phyloP scores from a whole-genome alignment of 2,113 vertebrate genomes.

The Apteryx owenii region DNA sequence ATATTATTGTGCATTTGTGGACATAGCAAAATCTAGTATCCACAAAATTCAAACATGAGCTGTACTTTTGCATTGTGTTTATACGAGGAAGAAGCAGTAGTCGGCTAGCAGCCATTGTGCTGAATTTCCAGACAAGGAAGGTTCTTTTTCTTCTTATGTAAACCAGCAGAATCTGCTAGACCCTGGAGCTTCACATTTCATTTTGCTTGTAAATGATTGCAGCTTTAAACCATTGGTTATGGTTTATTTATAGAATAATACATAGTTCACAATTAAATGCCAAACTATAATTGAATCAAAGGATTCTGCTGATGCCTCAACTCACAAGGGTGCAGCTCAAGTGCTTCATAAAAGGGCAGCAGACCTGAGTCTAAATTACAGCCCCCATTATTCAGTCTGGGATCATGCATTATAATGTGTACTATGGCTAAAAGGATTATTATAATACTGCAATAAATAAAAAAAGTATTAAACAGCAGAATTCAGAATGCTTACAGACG shows the following conservation, averaged over 20 bases:
- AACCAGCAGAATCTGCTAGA: not conserved
- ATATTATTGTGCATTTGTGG: not conserved
- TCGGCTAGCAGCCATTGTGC: not conserved
- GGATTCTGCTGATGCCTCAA: slow-evolving; percentile 17
- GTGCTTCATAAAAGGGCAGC: slow-evolving; percentile 32
- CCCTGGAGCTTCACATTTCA: not conserved
- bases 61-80: not conserved
- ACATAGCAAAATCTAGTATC: not conserved
- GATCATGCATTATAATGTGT: not conserved
- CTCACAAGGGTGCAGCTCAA: slow-evolving; percentile 29
- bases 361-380: slow-evolving; percentile 46
- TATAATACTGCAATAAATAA: slow-evolving; percentile 49
- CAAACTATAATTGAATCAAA: slow-evolving; percentile 60
- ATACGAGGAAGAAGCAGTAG: not conserved
- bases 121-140: not conserved
- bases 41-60: not conserved
- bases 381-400: not conserved
- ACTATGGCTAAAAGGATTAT: slow-evolving; percentile 55
- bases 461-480: slow-evolving; percentile 32
- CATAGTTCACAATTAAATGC: slow-evolving; percentile 52
- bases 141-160: not conserved
- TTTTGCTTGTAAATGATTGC: not conserved
- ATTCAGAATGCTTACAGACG: not conserved
- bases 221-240: slow-evolving; percentile 42
- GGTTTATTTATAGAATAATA: slow-evolving; percentile 58